Conservation (phyloP, 2,113 vertebrate species). For the Ariopsis seemanni region DNA sequence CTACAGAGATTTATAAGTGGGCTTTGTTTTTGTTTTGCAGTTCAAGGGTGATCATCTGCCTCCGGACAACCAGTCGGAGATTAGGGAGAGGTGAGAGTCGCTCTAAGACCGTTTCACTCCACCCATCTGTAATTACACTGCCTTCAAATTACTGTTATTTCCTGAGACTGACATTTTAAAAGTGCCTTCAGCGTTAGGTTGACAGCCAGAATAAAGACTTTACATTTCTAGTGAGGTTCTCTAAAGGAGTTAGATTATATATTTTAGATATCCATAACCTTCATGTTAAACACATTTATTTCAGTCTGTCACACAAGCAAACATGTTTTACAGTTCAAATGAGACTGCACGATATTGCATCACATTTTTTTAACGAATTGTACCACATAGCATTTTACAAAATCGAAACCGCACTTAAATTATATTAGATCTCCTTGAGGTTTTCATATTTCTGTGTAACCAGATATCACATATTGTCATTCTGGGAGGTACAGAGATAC, state of each 20-base stretch:
- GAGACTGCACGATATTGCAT: neutral
- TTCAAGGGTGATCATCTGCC: conserved; percentile 80
- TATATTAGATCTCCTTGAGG: neutral
- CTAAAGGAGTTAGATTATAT: neutral
- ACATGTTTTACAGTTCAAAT: neutral
- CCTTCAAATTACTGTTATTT: conserved; percentile 28
- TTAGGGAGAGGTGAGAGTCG: conserved; percentile 86
- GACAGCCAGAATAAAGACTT: neutral
- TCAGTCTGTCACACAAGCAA: neutral
- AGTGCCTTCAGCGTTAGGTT: neutral
- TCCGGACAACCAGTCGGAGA: conserved; percentile 81
- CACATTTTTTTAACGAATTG: neutral
- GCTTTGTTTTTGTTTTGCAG: conserved; percentile 64
- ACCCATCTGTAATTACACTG: neutral
- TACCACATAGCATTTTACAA: neutral
- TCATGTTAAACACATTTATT: neutral
- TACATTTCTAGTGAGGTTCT: neutral
- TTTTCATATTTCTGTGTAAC: neutral
- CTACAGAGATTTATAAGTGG: neutral
- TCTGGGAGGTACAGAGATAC: neutral
- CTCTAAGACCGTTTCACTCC: neutral
- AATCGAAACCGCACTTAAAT: neutral
- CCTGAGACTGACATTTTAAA: neutral
- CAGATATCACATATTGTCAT: neutral
- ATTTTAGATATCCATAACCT: neutral